A percentile compares a stretch with the other conserved stretches of the same genome.
phyloP scores from a whole-genome alignment of 2,797 vertebrate species.

The Thamnophis elegans region DNA sequence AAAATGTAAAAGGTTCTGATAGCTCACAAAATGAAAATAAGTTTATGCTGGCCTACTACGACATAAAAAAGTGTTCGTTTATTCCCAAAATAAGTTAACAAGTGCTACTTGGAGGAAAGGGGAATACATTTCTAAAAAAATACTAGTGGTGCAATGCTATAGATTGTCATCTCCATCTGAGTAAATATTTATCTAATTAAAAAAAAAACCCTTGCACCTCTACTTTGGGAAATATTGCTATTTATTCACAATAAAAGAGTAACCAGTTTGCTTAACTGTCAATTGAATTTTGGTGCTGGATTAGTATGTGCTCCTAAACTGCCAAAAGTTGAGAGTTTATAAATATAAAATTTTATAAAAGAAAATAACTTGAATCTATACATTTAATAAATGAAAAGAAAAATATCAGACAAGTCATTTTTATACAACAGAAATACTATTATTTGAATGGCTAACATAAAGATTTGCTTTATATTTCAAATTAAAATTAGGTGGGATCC shows the following conservation, averaged over 20 bases:
- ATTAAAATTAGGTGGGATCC: not conserved
- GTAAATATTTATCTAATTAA: not conserved
- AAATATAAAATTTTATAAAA: not conserved
- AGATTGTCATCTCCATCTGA: slow-evolving; percentile 9
- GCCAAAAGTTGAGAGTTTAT: slow-evolving; percentile 3
- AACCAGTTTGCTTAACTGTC: not conserved
- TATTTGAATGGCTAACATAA: not conserved
- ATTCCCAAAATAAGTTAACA: slow-evolving; percentile 48
- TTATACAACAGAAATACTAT: not conserved
- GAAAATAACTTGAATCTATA: not conserved
- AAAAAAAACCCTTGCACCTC: slow-evolving; percentile 14
- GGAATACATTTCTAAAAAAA: not conserved
- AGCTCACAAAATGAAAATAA: slow-evolving; percentile 55
- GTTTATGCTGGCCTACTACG: slow-evolving; percentile 2
- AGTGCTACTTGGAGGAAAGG: slow-evolving; percentile 42
- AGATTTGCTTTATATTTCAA: not conserved
- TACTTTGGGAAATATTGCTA: slow-evolving; percentile 21
- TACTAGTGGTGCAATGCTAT: slow-evolving; percentile 3
- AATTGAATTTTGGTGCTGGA: slow-evolving; percentile 1
- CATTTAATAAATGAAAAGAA: not conserved
- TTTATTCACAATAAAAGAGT: not conserved
- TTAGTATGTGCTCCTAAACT: not conserved
- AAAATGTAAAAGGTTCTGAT: slow-evolving; percentile 57
- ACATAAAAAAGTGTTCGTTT: not conserved
- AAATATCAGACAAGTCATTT: not conserved